Evolutionary conservation across 2,113 vertebrate species (phyloP), one percentile per base, ranked within the genome.

Genomic region (Corynorhinus townsendii): DNA sequence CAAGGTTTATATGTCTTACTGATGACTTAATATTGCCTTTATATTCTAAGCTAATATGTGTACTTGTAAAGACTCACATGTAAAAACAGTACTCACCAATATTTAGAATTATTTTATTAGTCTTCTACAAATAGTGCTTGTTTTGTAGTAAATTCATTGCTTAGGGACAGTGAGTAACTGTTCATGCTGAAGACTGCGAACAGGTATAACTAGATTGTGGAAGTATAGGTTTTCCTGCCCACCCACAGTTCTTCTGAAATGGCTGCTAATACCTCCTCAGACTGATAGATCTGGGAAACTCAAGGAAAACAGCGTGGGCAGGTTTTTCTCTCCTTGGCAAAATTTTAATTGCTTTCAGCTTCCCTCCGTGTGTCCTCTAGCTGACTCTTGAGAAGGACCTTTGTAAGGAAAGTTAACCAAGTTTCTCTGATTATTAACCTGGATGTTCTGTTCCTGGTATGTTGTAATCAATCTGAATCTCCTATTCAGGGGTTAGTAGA

Each of bases 91-190:
- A 72, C 33, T 33, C 64, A 87, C 33, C 68, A 85, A 85, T 77
- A 72, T 85, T 96, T 95, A 30, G 56, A 91, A 87, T 90, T 92
- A 52, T 76, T 95, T 95, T 79, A 22, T 91, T 86, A 83, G 77
- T 88, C 84, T 77, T 87, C 33, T 80, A 33, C 52, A 93, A 79
- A 26, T 59, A 91, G 64, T 79, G 17, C 17, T 24, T 45, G 11
- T 82, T 94, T 92, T 76, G 35, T 54, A 77, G 26, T 86, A 83
- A 94, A 66, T 72, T 43, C 49, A 66, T 87, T 76, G 49, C n/a
- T 91, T 80, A 20, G 28, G 15, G 91, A 76, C 75, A 95, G 1
- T 72, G 30, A 43, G 26, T 68, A 73, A 30, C 11, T 62, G 49
- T 49, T 76, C 8, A 20, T 66, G 22, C 49, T 52, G 7, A 89